A percentile compares a stretch with the other conserved stretches of the same genome.
These are phyloP conservation scores for Amiota mariae DNA, from an alignment of 2,888 invertebrate species.

Conservation along the genomic window DNA sequence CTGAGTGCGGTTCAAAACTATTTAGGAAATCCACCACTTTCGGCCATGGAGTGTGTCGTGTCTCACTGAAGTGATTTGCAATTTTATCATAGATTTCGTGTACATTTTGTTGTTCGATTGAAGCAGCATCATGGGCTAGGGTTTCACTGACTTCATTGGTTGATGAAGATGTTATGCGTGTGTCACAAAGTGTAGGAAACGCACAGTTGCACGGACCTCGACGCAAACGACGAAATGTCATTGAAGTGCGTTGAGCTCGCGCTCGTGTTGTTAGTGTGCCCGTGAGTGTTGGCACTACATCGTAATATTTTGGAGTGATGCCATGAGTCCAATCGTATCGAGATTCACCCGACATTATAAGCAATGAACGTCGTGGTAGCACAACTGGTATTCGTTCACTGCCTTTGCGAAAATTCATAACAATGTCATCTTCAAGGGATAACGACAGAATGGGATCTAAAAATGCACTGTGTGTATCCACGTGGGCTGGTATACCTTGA, in stretches of 20 bases:
- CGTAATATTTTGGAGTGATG: slow-evolving; percentile 88
- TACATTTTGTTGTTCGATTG: slow-evolving; percentile 84
- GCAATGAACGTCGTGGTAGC: slow-evolving; percentile 82
- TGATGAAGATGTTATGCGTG: slow-evolving; percentile 50
- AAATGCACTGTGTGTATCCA: slow-evolving; percentile 96
- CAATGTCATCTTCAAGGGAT: slow-evolving; percentile 84
- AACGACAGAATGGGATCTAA: slow-evolving; percentile 90
- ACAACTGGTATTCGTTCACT: slow-evolving; percentile 78
- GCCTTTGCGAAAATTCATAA: slow-evolving; percentile 91
- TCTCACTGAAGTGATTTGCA: slow-evolving; percentile 94
- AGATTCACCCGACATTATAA: slow-evolving; percentile 86
- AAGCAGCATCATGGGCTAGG: slow-evolving; percentile 75
- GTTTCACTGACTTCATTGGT: slow-evolving; percentile 36
- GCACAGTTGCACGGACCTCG: slow-evolving; percentile 80
- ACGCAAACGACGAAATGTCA: slow-evolving; percentile 84
- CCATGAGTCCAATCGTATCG: slow-evolving; percentile 91
- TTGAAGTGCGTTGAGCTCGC: slow-evolving; percentile 81
- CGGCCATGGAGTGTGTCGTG: slow-evolving; percentile 96
- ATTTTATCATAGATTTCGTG: slow-evolving; percentile 95
- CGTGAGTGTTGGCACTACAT: slow-evolving; percentile 77
- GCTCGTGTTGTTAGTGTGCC: slow-evolving; percentile 76
- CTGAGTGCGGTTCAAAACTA: slow-evolving; percentile 78
- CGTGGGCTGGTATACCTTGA: slow-evolving; percentile 95
- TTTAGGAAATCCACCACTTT: slow-evolving; percentile 86
- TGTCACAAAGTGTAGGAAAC: slow-evolving; percentile 82